These are phyloP conservation scores for Drosophila takahashii DNA, from an alignment of 1,140 invertebrate species.

Conservation along the genomic window DNA sequence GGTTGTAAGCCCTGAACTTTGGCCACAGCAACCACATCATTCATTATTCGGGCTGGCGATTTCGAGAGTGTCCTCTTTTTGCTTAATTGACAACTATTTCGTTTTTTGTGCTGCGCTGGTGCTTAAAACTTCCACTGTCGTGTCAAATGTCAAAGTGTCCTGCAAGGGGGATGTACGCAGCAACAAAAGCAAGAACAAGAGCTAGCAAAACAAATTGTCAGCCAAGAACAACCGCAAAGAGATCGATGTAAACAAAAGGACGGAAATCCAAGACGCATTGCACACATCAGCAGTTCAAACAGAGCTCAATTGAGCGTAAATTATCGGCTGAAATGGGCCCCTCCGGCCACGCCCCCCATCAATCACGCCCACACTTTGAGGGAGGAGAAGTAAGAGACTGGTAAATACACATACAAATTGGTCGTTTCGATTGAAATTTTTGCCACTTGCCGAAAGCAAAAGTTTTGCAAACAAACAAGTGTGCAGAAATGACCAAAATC, in stretches of 20 bases:
- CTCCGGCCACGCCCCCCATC: slow-evolving; percentile 38
- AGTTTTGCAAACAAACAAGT: slow-evolving; percentile 38
- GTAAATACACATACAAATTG: slow-evolving; percentile 39
- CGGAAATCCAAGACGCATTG: slow-evolving; percentile 51
- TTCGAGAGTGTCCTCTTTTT: slow-evolving; percentile 36
- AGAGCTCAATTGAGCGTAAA: slow-evolving; percentile 50
- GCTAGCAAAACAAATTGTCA: slow-evolving; percentile 29
- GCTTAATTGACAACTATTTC: slow-evolving; percentile 65
- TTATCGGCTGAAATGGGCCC: slow-evolving; percentile 49
- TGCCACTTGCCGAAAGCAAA: slow-evolving; percentile 32
- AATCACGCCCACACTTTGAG: slow-evolving; percentile 28
- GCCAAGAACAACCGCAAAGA: slow-evolving; percentile 35
- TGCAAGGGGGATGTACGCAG: background rate
- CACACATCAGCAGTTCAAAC: slow-evolving; percentile 63
- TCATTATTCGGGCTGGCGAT: slow-evolving; percentile 38
- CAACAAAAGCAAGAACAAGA: slow-evolving; percentile 7
- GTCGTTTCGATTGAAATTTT: slow-evolving; percentile 47
- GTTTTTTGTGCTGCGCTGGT: slow-evolving; percentile 41
- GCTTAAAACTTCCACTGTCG: slow-evolving; percentile 54
- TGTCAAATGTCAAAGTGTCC: slow-evolving; percentile 75
- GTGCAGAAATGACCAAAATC: slow-evolving; percentile 57
- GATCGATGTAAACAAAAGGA: slow-evolving; percentile 46
- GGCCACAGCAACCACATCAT: slow-evolving; percentile 48
- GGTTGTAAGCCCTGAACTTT: slow-evolving; percentile 46
- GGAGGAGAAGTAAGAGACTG: background rate